Base-by-base conservation (phyloP, 2,113 vertebrate genomes). In the Peromyscus leucopus region DNA sequence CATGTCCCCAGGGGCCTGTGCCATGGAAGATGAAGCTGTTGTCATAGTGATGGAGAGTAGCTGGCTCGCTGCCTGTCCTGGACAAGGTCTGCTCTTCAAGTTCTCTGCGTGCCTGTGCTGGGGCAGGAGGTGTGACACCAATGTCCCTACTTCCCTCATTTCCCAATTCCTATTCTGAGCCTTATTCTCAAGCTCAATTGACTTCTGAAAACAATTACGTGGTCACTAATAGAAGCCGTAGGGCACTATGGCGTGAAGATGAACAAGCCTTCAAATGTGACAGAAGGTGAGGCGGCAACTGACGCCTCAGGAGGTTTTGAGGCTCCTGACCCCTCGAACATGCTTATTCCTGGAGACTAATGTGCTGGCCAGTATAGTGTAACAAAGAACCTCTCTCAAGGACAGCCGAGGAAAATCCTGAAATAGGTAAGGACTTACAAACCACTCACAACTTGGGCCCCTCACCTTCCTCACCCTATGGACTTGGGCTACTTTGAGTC, bases 51-150 rank as follows among this genome's bases (percentile, higher is more conserved):
- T 1, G 21, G 79, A 84, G 36, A 42, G 39, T 12, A 33, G 48
- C 11, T 65, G 31, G 11, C 13, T 39, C 9, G 7, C 0, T 13
- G 36, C 24, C 59, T 22, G 15, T 61, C 7, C 36, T 74, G 55
- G 17, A 22, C 51, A 39, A 28, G 3, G 55, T 88, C 46, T 76
- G 5, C 55, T 31, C 19, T 28, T 48, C 16, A 6, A 71, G 1
- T 9, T 39, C 87, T 28, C 36, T 28, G 10, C 0, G 16, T 21
- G 15, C 19, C 9, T n/a, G 4, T 0, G 7, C 61, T 26, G 1
- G 71, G 24, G 10, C 42, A 22, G 24, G 26, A 5, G 24, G 21
- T 36, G 4, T 10, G 1, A 51, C 13, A 21, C 1, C 51, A 13
- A 1, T 48, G 33, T 9, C 16, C 1, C 8, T 42, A 31, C 51